Conservation (phyloP, 1,140 invertebrate genomes). For the Diorhabda sublineata region DNA sequence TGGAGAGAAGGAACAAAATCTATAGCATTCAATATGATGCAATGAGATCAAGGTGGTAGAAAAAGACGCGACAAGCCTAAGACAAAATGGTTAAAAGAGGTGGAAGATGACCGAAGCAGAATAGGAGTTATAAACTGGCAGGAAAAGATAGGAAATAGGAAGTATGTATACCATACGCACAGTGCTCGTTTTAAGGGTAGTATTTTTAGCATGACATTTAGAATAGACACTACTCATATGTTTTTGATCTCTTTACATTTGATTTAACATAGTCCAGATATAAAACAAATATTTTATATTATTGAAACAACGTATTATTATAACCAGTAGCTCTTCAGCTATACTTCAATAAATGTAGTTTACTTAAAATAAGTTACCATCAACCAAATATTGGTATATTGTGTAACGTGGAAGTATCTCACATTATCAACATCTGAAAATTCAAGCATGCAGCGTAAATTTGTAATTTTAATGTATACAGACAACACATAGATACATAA, state of each 20-base stretch:
- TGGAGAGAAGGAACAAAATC: no score
- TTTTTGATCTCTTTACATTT: no score
- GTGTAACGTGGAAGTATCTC: slow-evolving; percentile 1
- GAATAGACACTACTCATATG: neutral
- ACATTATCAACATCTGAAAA: neutral
- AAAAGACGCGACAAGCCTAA: no score
- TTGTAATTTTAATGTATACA: slow-evolving; percentile 1
- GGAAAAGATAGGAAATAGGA: no score
- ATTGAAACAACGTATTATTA: neutral
- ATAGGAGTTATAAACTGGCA: no score
- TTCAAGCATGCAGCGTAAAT: neutral
- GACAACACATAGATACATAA: slow-evolving; percentile 5
- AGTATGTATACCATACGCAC: no score
- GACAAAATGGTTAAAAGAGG: no score
- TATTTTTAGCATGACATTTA: neutral
- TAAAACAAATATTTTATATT: neutral
- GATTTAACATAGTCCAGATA: no score
- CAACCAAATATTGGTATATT: slow-evolving; percentile 2
- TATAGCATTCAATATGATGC: no score
- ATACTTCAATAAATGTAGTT: neutral
- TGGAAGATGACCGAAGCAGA: no score
- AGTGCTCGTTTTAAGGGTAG: neutral
- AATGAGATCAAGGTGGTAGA: no score
- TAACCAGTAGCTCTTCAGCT: neutral
- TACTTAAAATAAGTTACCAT: neutral